Conservation (phyloP, 1,140 invertebrate species). For the Phenacoccus solenopsis region DNA sequence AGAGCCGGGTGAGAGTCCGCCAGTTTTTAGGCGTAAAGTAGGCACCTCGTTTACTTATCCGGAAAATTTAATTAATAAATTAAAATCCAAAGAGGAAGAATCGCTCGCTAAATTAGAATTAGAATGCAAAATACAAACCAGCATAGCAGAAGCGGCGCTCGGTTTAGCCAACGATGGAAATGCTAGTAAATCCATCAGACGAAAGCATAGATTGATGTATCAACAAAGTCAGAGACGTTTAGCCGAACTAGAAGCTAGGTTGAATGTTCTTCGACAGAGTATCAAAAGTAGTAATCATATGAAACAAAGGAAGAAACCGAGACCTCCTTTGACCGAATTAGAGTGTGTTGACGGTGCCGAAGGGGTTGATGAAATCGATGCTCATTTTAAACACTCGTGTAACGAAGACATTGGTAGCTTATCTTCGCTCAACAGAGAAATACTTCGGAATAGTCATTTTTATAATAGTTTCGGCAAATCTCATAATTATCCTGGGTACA, state of each 20-base stretch:
- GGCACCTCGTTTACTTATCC: slow-evolving; percentile 56
- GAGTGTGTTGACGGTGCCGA: slow-evolving; percentile 16
- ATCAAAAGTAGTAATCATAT: slow-evolving; percentile 30
- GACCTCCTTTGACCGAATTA: slow-evolving; percentile 28
- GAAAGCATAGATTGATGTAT: slow-evolving; percentile 55
- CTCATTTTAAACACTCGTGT: slow-evolving; percentile 13
- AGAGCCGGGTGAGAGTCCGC: slow-evolving; percentile 59
- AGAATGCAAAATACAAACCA: slow-evolving; percentile 62
- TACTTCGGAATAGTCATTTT: background rate
- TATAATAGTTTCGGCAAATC: slow-evolving; percentile 11
- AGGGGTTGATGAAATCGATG: background rate
- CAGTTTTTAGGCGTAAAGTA: slow-evolving; percentile 49
- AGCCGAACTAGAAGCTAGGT: slow-evolving; percentile 37
- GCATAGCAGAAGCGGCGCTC: slow-evolving; percentile 60
- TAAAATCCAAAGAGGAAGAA: slow-evolving; percentile 50
- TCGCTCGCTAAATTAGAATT: slow-evolving; percentile 49
- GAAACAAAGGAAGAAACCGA: slow-evolving; percentile 38
- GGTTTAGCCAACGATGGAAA: slow-evolving; percentile 53
- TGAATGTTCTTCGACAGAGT: slow-evolving; percentile 32
- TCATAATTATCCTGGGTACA: background rate
- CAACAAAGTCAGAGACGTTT: slow-evolving; percentile 46
- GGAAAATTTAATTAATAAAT: slow-evolving; percentile 48
- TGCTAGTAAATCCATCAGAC: slow-evolving; percentile 50
- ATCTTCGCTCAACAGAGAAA: background rate
- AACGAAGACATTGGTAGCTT: background rate